A percentile compares a stretch with the other conserved stretches of the same genome.
Evolutionary conservation across 2,113 vertebrate genomes (phyloP).

Genomic region (Taurulus bubalis): DNA sequence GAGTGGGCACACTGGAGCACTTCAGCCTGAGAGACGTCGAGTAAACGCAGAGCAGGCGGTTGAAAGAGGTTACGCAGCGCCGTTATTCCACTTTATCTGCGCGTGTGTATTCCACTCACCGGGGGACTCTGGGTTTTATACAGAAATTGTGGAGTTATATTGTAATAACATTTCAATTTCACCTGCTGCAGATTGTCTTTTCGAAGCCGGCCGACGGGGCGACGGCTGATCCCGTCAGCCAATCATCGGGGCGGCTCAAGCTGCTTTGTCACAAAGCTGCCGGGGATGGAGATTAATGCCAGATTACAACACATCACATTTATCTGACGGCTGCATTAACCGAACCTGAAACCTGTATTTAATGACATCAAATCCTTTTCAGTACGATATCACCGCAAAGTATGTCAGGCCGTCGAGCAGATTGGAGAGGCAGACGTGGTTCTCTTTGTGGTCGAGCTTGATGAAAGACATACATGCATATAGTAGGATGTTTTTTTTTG

Average conservation of each 20-base stretch:
- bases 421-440: background rate
- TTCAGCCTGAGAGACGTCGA: background rate
- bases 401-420: background rate
- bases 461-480: too few species aligned
- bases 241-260: conserved; percentile 41
- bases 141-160: background rate
- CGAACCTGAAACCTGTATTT: conserved; percentile 50
- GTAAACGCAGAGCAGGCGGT: conserved; percentile 3
- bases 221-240: conserved; percentile 50
- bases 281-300: conserved; percentile 30
- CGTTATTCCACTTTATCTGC: background rate
- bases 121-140: background rate
- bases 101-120: background rate
- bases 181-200: background rate
- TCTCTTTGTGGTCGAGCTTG: too few species aligned
- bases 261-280: conserved; percentile 68
- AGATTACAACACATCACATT: conserved; percentile 59
- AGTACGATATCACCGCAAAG: background rate
- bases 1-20: background rate
- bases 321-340: conserved; percentile 44
- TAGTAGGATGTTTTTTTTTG: too few species aligned
- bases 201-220: background rate
- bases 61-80: background rate
- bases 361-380: conserved; percentile 13
- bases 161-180: background rate